Conservation (phyloP, 2,797 vertebrate species). For the Sebastes trivittatus region DNA sequence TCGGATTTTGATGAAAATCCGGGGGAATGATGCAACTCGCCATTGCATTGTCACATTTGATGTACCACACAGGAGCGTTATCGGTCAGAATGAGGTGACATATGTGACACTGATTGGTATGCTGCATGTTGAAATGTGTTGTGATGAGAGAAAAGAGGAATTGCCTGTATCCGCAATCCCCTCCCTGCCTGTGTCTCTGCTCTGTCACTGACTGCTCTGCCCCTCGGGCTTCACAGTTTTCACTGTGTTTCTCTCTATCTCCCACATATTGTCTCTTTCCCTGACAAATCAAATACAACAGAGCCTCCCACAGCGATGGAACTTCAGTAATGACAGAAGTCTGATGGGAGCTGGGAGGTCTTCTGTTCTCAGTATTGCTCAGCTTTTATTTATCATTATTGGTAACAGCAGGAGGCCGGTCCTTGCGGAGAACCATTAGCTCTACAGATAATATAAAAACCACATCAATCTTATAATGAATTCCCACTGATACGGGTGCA, state of each 20-base stretch:
- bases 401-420: background rate
- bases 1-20: background rate
- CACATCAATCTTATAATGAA: background rate
- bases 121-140: background rate
- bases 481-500: background rate
- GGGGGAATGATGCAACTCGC: background rate
- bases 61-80: background rate
- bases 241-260: background rate
- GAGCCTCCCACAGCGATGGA: background rate
- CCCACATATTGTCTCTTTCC: background rate
- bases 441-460: background rate
- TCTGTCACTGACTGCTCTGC: background rate
- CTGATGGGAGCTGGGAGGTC: constrained; percentile 16
- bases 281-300: background rate
- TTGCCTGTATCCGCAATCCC: background rate
- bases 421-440: background rate
- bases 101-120: background rate
- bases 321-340: constrained; percentile 17
- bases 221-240: background rate
- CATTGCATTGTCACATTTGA: background rate
- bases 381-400: constrained; percentile 25
- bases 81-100: background rate
- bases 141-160: background rate
- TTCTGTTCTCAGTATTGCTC: background rate
- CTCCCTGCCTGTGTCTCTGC: background rate